phyloP scores from a whole-genome alignment of 2,113 vertebrate species.

The Labeo rohita region DNA sequence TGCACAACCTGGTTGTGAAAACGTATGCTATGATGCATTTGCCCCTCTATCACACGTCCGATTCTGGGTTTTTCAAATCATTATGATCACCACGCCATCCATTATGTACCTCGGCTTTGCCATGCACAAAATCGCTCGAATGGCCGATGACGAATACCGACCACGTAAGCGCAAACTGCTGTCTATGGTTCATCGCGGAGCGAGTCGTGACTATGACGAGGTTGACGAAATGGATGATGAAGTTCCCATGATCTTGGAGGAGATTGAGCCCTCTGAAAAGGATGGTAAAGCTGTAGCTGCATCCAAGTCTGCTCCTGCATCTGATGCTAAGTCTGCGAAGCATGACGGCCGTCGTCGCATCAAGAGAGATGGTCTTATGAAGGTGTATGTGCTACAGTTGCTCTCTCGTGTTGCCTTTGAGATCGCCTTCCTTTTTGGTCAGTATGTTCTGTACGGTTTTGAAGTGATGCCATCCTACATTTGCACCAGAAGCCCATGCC shows the following conservation, averaged over 20 bases:
- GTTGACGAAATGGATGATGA: conserved; percentile 84
- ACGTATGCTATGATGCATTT: conserved; percentile 14
- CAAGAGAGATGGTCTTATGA: conserved; percentile 86
- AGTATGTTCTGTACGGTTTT: conserved; percentile 84
- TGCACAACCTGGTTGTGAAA: neutral
- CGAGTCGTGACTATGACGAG: conserved; percentile 82
- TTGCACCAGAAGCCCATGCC: conserved; percentile 84
- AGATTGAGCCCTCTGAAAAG: conserved; percentile 77
- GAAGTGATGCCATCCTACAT: conserved; percentile 82
- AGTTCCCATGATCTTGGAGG: conserved; percentile 87
- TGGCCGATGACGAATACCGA: neutral
- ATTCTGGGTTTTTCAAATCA: conserved; percentile 25
- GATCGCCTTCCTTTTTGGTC: conserved; percentile 82
- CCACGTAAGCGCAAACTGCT: conserved; percentile 64
- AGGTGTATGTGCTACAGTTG: conserved; percentile 83
- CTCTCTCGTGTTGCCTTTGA: conserved; percentile 82
- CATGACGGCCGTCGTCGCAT: conserved; percentile 85
- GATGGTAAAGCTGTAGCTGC: conserved; percentile 56
- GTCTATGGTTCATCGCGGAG: conserved; percentile 74
- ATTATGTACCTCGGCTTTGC: conserved; percentile 17
- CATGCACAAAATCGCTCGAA: conserved; percentile 18
- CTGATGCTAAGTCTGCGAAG: conserved; percentile 63
- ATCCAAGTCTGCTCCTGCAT: neutral
- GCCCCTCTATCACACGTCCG: neutral
- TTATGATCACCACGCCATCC: neutral